Evolutionary conservation across 2,797 vertebrate genomes (phyloP).

Genomic region (Melanotaenia maccullochi): DNA sequence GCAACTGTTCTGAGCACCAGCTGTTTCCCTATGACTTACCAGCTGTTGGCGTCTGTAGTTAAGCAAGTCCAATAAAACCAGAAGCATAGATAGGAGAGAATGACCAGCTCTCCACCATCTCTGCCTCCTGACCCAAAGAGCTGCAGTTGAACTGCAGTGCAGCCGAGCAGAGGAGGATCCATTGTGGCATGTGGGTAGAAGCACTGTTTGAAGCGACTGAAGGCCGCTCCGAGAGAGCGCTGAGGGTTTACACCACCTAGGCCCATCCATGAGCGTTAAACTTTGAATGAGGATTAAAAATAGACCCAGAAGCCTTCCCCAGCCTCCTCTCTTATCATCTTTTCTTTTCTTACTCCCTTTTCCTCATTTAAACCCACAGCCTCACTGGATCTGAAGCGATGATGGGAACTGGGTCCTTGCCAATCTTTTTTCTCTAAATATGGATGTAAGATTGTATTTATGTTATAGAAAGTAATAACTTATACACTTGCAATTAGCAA

Average conservation of each 20-base stretch:
- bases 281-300: conserved; percentile 48
- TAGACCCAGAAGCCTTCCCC: conserved; percentile 25
- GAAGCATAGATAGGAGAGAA: conserved; percentile 23
- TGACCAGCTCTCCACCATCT: conserved; percentile 3
- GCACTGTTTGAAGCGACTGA: conserved; percentile 2
- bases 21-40: neutral
- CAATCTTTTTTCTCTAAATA: neutral
- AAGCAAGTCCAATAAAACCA: neutral
- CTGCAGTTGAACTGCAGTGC: conserved; percentile 17
- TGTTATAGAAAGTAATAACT: too few species aligned
- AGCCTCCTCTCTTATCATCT: conserved; percentile 8
- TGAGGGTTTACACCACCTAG: conserved; percentile 24
- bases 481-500: too few species aligned
- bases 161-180: conserved; percentile 32
- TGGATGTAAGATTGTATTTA: too few species aligned
- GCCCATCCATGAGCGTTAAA: conserved; percentile 29
- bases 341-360: neutral
- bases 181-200: conserved; percentile 6
- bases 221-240: neutral
- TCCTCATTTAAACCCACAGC: conserved; percentile 1
- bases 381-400: neutral
- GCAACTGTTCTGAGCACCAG: neutral
- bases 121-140: conserved; percentile 31
- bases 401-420: neutral
- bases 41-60: conserved; percentile 7